These are phyloP conservation scores for Colletes collaris DNA, from an alignment of 2,888 invertebrate genomes.

Conservation along the genomic window DNA sequence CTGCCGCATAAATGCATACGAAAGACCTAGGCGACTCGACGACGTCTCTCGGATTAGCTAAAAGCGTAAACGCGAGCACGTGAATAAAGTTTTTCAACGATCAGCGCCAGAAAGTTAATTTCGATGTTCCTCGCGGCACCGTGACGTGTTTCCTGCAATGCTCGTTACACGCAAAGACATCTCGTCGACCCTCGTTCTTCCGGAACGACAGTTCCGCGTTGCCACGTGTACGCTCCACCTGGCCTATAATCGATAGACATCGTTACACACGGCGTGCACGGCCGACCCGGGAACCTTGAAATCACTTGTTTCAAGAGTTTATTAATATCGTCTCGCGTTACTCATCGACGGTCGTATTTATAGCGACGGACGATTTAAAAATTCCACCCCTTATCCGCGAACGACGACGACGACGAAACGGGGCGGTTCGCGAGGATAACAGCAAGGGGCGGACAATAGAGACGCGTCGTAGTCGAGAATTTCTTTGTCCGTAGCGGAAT, in stretches of 20 bases:
- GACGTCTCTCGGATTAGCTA: no score
- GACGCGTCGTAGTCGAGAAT: neutral
- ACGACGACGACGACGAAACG: neutral
- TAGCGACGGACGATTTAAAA: conserved; percentile 15
- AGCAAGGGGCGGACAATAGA: neutral
- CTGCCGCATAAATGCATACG: no score
- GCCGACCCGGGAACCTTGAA: conserved; percentile 39
- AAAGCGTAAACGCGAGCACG: no score
- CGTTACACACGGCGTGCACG: conserved; percentile 29
- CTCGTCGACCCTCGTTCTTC: conserved; percentile 30
- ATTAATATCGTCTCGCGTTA: conserved; percentile 35
- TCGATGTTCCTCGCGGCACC: no score
- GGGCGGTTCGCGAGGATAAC: no score
- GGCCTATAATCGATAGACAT: conserved; percentile 44
- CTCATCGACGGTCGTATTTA: conserved; percentile 20
- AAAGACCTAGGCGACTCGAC: no score
- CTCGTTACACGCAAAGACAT: conserved; percentile 19
- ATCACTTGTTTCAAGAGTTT: conserved; percentile 26
- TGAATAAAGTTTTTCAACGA: no score
- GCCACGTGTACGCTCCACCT: conserved; percentile 59
- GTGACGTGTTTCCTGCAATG: no score
- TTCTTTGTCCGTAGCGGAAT: conserved; percentile 1
- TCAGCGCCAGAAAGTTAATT: neutral
- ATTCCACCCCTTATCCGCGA: neutral
- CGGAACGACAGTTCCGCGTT: conserved; percentile 31